Evolutionary conservation across 1,140 invertebrate species (phyloP).

Genomic region (Leptinotarsa defecta): DNA sequence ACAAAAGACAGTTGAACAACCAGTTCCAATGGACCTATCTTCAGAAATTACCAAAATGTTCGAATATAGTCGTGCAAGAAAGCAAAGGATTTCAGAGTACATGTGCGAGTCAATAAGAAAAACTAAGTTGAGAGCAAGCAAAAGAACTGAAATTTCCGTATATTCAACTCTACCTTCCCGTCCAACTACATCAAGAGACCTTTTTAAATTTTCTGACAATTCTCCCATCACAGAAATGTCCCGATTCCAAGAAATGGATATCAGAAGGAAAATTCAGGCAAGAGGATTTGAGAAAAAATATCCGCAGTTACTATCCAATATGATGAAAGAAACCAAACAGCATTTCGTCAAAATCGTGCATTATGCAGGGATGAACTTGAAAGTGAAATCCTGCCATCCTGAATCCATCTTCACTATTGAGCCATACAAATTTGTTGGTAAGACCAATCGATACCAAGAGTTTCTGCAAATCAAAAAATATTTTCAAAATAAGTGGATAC

Average conservation of each 20-base stretch:
- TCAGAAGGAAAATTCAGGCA: conserved; percentile 37
- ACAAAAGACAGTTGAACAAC: conserved; percentile 2
- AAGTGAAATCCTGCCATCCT: conserved; percentile 30
- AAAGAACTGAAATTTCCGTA: neutral
- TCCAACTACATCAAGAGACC: conserved; percentile 27
- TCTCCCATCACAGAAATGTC: conserved; percentile 42
- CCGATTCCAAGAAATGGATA: conserved; percentile 39
- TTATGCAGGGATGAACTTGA: conserved; percentile 35
- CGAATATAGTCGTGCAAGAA: conserved; percentile 14
- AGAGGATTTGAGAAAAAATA: conserved; percentile 34
- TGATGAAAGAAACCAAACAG: conserved; percentile 39
- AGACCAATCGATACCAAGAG: conserved; percentile 61
- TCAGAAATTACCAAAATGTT: conserved; percentile 33
- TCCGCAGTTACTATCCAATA: conserved; percentile 33
- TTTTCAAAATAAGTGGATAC: conserved; percentile 60
- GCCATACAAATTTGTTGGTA: conserved; percentile 61
- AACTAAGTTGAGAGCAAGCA: conserved; percentile 29
- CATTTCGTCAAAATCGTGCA: conserved; percentile 39
- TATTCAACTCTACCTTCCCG: neutral
- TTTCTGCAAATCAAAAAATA: conserved; percentile 63
- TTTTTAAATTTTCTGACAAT: conserved; percentile 33
- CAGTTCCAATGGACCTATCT: conserved; percentile 29
- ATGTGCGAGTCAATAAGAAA: conserved; percentile 35
- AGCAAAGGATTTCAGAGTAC: conserved; percentile 34
- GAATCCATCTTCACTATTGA: conserved; percentile 33